phyloP scores from a whole-genome alignment of 2,113 vertebrate genomes.

The Perognathus longimembris region DNA sequence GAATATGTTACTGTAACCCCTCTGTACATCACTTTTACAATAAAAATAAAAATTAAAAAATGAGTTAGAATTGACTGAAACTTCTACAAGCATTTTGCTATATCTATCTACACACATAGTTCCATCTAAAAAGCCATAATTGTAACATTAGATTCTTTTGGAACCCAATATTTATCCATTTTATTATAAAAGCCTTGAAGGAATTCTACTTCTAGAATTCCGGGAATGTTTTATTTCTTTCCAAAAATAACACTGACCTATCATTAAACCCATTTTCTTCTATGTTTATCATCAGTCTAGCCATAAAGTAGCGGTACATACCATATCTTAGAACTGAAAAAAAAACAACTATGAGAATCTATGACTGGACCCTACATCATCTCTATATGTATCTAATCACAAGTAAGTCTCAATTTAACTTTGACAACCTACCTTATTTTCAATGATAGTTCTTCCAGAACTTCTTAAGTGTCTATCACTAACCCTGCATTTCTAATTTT shows the following conservation, averaged over 20 bases:
- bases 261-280: constrained; percentile 62
- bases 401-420: constrained; percentile 49
- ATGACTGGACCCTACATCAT: constrained; percentile 9
- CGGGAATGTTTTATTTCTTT: constrained; percentile 67
- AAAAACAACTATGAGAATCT: background rate
- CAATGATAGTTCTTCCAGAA: constrained; percentile 52
- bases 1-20: too few relatives aligned
- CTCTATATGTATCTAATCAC: constrained; percentile 28
- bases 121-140: background rate
- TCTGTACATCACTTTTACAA: too few relatives aligned
- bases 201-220: constrained; percentile 67
- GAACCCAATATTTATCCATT: constrained; percentile 54
- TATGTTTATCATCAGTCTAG: constrained; percentile 24
- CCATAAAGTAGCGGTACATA: constrained; percentile 23
- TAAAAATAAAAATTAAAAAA: too few relatives aligned
- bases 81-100: constrained; percentile 19
- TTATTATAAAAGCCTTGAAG: constrained; percentile 74
- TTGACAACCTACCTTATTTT: constrained; percentile 36
- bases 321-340: constrained; percentile 19
- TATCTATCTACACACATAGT: constrained; percentile 41
- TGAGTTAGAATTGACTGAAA: constrained; percentile 25
- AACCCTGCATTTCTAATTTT: constrained; percentile 61
- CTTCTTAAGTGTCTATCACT: background rate
- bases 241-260: constrained; percentile 64
- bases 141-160: background rate